Percentiles rank a stretch among this genome's conserved stretches.
These are phyloP conservation scores for Battus philenor DNA, from an alignment of 1,140 invertebrate species.

Conservation along the genomic window DNA sequence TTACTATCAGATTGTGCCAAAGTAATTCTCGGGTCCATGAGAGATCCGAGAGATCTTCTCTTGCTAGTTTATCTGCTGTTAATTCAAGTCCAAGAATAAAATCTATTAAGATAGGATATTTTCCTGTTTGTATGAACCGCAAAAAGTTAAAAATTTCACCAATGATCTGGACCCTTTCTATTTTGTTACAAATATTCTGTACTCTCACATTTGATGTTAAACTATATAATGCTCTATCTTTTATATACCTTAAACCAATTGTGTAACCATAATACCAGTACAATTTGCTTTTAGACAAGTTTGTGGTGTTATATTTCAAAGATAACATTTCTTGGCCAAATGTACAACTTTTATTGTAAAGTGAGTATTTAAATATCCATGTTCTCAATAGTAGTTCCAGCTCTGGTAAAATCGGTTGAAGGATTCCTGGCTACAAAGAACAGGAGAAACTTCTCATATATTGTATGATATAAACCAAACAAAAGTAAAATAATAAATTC, in stretches of 20 bases:
- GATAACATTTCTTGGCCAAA: slow-evolving; percentile 80
- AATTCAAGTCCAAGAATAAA: slow-evolving; percentile 74
- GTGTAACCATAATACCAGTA: slow-evolving; percentile 76
- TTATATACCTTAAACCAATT: slow-evolving; percentile 74
- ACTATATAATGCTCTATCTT: slow-evolving; percentile 73
- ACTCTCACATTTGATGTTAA: slow-evolving; percentile 70
- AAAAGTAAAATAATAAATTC: no score
- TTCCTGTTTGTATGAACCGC: slow-evolving; percentile 78
- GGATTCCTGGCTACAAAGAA: slow-evolving; percentile 70
- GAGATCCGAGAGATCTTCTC: slow-evolving; percentile 76
- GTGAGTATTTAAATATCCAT: slow-evolving; percentile 77
- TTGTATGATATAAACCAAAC: no score
- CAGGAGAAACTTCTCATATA: no score
- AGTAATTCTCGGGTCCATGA: slow-evolving; percentile 80
- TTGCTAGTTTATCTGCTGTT: slow-evolving; percentile 67
- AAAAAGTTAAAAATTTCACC: slow-evolving; percentile 79
- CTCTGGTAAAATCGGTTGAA: slow-evolving; percentile 76
- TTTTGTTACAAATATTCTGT: slow-evolving; percentile 67
- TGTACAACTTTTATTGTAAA: slow-evolving; percentile 72
- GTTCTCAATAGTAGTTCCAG: slow-evolving; percentile 77
- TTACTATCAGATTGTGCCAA: slow-evolving; percentile 82
- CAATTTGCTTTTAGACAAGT: slow-evolving; percentile 70
- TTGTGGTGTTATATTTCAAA: slow-evolving; percentile 75
- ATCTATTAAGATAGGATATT: slow-evolving; percentile 78
- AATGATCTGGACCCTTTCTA: slow-evolving; percentile 76